phyloP scores from a whole-genome alignment of 2,888 invertebrate species.

The Drosophila diplacantha region DNA sequence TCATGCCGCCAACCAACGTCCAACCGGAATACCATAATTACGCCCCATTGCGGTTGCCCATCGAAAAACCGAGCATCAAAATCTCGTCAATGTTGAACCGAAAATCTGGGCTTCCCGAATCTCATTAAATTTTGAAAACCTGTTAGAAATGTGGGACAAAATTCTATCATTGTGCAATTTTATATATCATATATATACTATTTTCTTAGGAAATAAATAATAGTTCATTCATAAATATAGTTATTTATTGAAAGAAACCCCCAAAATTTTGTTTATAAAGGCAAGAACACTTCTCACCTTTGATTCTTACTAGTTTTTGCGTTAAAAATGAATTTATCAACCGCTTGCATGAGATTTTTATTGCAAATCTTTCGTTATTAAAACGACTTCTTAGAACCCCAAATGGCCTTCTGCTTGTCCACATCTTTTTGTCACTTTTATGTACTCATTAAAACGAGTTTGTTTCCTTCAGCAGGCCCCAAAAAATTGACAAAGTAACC shows the following conservation, averaged over 20 bases:
- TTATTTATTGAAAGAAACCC: not conserved
- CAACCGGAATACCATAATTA: conserved; percentile 7
- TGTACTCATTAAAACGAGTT: conserved; percentile 26
- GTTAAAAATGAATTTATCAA: not conserved
- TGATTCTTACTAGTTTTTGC: not conserved
- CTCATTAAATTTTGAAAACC: not conserved
- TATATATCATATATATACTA: not conserved
- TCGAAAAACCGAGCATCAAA: conserved; percentile 5
- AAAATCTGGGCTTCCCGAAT: not conserved
- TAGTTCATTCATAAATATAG: too few relatives aligned
- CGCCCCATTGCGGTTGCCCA: conserved; percentile 6
- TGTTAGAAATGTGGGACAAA: not conserved
- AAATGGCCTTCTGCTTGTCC: not conserved
- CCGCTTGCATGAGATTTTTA: not conserved
- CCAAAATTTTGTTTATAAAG: not conserved
- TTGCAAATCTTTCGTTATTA: not conserved
- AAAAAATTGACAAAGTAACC: conserved; percentile 19
- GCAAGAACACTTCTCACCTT: not conserved
- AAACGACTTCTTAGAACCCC: not conserved
- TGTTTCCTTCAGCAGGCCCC: conserved; percentile 3
- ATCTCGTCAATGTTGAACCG: not conserved
- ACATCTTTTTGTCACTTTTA: not conserved
- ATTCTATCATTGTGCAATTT: not conserved
- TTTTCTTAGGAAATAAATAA: too few relatives aligned
- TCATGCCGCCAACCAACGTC: not conserved